These are phyloP conservation scores for Agonopterix arenella DNA, from an alignment of 2,888 invertebrate genomes.

Conservation along the genomic window DNA sequence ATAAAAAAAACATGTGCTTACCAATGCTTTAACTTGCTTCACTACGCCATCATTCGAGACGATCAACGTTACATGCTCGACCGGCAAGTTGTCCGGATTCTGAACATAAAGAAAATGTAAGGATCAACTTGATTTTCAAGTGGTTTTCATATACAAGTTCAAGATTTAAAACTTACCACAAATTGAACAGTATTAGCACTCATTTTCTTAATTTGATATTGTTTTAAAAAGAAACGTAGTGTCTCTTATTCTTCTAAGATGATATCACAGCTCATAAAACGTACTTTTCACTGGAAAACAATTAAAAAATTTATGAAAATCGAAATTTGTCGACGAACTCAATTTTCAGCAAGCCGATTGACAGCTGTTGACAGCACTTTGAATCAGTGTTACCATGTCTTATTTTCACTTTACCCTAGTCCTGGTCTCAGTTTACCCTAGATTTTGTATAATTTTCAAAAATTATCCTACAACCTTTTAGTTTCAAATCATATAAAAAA, in stretches of 20 bases:
- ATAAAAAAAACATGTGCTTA: conserved; percentile 39
- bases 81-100: conserved; percentile 78
- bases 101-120: conserved; percentile 23
- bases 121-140: not conserved
- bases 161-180: conserved; percentile 24
- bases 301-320: not conserved
- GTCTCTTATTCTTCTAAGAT: too few species aligned
- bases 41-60: conserved; percentile 71
- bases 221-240: too few species aligned
- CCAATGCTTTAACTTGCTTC: conserved; percentile 79
- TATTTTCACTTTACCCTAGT: too few species aligned
- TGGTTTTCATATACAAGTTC: not conserved
- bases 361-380: too few species aligned
- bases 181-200: conserved; percentile 27
- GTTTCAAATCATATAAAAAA: too few species aligned
- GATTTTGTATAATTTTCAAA: too few species aligned
- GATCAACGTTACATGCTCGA: conserved; percentile 62
- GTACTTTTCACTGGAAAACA: too few species aligned
- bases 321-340: not conserved
- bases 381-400: too few species aligned
- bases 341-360: not conserved
- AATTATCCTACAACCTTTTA: too few species aligned
- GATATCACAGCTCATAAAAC: too few species aligned
- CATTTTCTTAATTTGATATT: conserved; percentile 19
- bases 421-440: too few species aligned